phyloP scores from a whole-genome alignment of 2,888 invertebrate species.

The Entomobrya multifasciata region DNA sequence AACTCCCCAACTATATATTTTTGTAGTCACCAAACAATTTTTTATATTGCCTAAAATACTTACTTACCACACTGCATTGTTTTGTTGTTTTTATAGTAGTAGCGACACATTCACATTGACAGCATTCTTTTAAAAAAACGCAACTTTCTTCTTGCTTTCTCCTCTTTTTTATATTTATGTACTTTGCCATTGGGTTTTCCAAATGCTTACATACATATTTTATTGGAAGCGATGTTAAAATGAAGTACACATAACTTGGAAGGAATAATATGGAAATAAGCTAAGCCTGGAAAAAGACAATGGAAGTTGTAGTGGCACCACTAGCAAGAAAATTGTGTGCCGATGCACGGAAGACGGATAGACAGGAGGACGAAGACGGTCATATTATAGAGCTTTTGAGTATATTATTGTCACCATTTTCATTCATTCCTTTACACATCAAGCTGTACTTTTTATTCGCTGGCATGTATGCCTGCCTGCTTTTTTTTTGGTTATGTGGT shows the following conservation, averaged over 20 bases:
- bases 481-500: background rate
- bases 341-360: slow-evolving; percentile 7
- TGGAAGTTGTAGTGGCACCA: background rate
- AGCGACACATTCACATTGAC: slow-evolving; percentile 22
- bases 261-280: slow-evolving; percentile 46
- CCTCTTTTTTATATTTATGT: slow-evolving; percentile 1
- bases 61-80: slow-evolving; percentile 6
- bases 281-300: slow-evolving; percentile 35
- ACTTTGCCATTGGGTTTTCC: background rate
- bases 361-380: background rate
- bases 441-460: background rate
- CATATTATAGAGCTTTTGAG: background rate
- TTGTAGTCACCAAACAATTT: slow-evolving; percentile 29
- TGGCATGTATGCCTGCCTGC: background rate
- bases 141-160: slow-evolving; percentile 5
- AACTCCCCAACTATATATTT: background rate
- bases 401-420: slow-evolving; percentile 35
- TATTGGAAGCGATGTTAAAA: slow-evolving; percentile 24
- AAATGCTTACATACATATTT: slow-evolving; percentile 1
- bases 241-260: slow-evolving; percentile 11
- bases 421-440: slow-evolving; percentile 21
- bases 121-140: background rate
- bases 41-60: slow-evolving; percentile 5
- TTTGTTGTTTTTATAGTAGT: slow-evolving; percentile 23
- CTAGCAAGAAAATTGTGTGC: background rate